These are phyloP conservation scores for Archips crataeganus DNA, from an alignment of 2,888 invertebrate genomes.

Conservation along the genomic window DNA sequence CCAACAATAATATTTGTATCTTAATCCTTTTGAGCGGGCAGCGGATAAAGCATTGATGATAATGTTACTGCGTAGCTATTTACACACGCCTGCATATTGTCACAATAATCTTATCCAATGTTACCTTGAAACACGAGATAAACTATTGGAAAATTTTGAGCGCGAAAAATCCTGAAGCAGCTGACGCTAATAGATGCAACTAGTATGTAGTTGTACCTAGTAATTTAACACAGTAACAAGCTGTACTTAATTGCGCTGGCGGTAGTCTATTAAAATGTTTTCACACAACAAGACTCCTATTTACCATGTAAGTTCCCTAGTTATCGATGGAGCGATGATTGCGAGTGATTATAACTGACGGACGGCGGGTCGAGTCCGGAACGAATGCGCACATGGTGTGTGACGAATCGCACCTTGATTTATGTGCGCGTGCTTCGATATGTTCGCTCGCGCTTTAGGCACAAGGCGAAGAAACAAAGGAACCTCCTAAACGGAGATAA, in stretches of 20 bases:
- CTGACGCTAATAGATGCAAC: not conserved
- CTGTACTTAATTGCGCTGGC: constrained; percentile 19
- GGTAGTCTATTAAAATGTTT: constrained; percentile 29
- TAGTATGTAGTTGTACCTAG: not conserved
- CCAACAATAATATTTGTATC: constrained; percentile 30
- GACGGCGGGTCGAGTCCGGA: constrained; percentile 58
- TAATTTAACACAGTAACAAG: constrained; percentile 1
- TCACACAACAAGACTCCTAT: constrained; percentile 25
- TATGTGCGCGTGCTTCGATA: constrained; percentile 49
- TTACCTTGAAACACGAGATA: constrained; percentile 7
- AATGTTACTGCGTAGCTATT: not conserved
- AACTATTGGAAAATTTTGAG: constrained; percentile 2
- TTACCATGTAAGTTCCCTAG: constrained; percentile 48
- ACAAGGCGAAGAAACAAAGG: constrained; percentile 36
- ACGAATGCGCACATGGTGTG: constrained; percentile 63
- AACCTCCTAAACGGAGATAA: constrained; percentile 30
- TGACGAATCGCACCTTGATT: constrained; percentile 64
- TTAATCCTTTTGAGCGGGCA: constrained; percentile 13
- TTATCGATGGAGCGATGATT: constrained; percentile 56
- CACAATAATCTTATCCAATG: constrained; percentile 6
- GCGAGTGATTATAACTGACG: constrained; percentile 57
- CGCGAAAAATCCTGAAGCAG: not conserved
- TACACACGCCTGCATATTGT: not conserved
- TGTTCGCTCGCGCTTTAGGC: constrained; percentile 30
- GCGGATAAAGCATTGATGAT: constrained; percentile 16